Base-by-base conservation (phyloP, 2,888 invertebrate species). In the Temnothorax rugatulus region DNA sequence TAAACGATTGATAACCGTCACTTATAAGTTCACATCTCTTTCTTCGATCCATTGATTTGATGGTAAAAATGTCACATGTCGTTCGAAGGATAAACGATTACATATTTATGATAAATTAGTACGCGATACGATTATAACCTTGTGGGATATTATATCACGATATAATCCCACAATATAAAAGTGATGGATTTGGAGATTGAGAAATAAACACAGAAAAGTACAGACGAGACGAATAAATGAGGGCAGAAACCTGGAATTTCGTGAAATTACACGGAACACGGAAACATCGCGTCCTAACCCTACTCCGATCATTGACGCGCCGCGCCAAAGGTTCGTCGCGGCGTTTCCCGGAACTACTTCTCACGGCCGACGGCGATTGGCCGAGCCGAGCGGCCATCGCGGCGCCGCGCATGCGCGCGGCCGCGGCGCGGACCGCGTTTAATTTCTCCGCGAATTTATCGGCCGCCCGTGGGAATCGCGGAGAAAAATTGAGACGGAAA, bases 401-500 rank as follows among this genome's bases (percentile, higher is more conserved):
- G 88, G 71, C 75, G 77, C 61, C 76, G 38, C 92, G 93, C 87
- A 76, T 91, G 90, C 91, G 90, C 79, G 29, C 92, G 93, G 88
- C 84, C 91, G 89, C 91, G 90, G 86, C 84, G 86, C 84, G 84
- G 93, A 93, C 92, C 93, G 93, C 93, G 93, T 93, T 94, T 91
- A 93, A 94, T 94, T 94, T 93, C 93, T 93, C 25, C 91, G 84
- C 84, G 90, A 93, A 92, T 93, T 92, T 66, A 47, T 93, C 92
- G 90, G 85, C 81, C 61, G 52, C 52, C 71, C 57, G 82, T 54
- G 18, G 41, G 41, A 66, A 75, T 47, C 64, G 75, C 81, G 7
- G 66, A 84, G 79, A 89, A 88, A 91, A 89, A 90, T 86, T 47
- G 8, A 13, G 8, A 15, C 61, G 74, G 82, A 75, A 84, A 73